A percentile compares a stretch with the other conserved stretches of the same genome.
Conservation (phyloP, 53 echinoderm and acorn worm species). For the Zoroaster sp. region DNA sequence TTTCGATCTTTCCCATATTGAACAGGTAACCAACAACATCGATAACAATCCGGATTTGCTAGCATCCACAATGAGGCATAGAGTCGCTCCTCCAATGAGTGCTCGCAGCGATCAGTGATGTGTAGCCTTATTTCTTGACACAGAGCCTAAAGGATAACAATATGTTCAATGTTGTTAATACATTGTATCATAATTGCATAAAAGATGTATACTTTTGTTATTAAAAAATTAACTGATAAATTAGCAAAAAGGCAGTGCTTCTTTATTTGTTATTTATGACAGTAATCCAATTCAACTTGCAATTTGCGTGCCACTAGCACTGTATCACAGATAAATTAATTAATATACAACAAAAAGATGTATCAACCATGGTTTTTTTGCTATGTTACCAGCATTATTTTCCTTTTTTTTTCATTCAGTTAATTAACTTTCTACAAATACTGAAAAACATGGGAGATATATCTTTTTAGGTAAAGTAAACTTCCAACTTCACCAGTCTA, state of each 20-base stretch:
- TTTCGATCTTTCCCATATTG: background rate
- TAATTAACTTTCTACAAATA: too few relatives aligned
- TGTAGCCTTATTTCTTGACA: background rate
- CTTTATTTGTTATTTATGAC: too few relatives aligned
- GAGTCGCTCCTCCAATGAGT: background rate
- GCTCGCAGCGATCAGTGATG: background rate
- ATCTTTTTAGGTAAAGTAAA: too few relatives aligned
- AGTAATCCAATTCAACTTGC: too few relatives aligned
- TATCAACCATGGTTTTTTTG: too few relatives aligned
- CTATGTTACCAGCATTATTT: too few relatives aligned
- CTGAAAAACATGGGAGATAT: too few relatives aligned
- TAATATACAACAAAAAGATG: too few relatives aligned
- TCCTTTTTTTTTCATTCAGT: too few relatives aligned
- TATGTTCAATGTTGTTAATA: background rate
- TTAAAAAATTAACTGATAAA: background rate
- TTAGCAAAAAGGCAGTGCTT: background rate
- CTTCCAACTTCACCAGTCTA: too few relatives aligned
- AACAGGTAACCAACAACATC: slow-evolving; percentile 6
- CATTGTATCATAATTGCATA: background rate
- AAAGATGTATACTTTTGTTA: background rate
- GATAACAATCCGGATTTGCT: background rate
- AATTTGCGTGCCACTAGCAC: too few relatives aligned
- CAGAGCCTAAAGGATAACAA: background rate
- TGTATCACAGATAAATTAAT: too few relatives aligned
- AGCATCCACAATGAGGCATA: background rate